Evolutionary conservation across 2,888 invertebrate species (phyloP).

Genomic region (Chouioia cunea): DNA sequence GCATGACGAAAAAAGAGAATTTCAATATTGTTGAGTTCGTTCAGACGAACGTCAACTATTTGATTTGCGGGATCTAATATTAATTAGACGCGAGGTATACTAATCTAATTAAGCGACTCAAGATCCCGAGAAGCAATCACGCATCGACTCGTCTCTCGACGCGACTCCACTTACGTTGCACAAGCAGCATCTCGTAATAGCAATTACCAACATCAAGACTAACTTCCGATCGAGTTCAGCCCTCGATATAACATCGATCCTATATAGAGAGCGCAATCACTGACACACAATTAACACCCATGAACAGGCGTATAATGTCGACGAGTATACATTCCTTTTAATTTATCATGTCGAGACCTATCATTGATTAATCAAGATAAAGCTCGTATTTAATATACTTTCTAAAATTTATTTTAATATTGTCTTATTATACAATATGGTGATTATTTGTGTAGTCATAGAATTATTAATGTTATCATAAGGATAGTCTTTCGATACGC

Average conservation of each 20-base stretch:
- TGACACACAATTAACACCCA: too few species aligned
- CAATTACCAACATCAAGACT: background rate
- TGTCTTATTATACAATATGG: too few species aligned
- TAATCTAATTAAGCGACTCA: background rate
- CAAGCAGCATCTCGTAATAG: conserved; percentile 16
- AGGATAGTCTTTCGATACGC: too few species aligned
- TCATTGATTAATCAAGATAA: too few species aligned
- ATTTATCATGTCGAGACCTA: too few species aligned
- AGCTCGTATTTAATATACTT: too few species aligned
- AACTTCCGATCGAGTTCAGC: conserved; percentile 11
- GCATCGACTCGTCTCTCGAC: conserved; percentile 5
- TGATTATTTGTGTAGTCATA: too few species aligned
- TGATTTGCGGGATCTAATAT: background rate
- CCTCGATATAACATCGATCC: background rate
- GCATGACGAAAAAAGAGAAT: background rate
- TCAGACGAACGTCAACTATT: background rate
- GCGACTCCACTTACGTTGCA: background rate
- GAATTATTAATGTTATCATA: too few species aligned
- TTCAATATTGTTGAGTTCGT: too few species aligned
- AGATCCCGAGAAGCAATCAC: background rate
- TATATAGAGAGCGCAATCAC: background rate
- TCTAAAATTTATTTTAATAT: too few species aligned
- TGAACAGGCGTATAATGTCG: too few species aligned
- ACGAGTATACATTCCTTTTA: too few species aligned
- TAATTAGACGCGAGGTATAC: background rate